Percentiles rank a stretch among this genome's conserved stretches.
phyloP scores from a whole-genome alignment of 2,888 invertebrate species.

The Mythimna loreyi region DNA sequence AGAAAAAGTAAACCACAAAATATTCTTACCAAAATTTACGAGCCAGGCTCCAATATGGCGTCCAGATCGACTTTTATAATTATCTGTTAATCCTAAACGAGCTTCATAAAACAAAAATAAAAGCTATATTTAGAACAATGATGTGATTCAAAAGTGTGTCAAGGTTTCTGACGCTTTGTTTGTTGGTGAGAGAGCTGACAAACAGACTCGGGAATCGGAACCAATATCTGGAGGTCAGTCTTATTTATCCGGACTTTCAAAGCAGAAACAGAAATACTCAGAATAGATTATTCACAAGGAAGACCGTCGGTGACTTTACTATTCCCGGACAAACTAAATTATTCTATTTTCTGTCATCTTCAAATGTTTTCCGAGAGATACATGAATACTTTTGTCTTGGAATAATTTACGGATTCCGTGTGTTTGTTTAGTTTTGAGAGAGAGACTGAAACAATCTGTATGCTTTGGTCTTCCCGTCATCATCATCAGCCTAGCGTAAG shows the following conservation, averaged over 20 bases:
- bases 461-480: too few relatives aligned
- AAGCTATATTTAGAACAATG: constrained; percentile 39
- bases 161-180: constrained; percentile 44
- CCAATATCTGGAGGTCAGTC: constrained; percentile 34
- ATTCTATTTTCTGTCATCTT: background rate
- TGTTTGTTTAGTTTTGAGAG: too few relatives aligned
- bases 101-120: constrained; percentile 41
- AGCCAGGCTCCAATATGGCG: constrained; percentile 40
- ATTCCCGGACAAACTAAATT: background rate
- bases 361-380: background rate
- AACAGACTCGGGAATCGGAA: constrained; percentile 29
- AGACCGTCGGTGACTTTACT: background rate
- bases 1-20: background rate
- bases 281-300: background rate
- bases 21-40: constrained; percentile 27
- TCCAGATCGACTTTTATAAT: constrained; percentile 38
- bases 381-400: background rate
- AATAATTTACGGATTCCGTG: background rate
- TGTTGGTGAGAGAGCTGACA: constrained; percentile 40
- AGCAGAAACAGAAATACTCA: constrained; percentile 18
- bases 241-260: constrained; percentile 36
- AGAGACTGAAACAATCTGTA: too few relatives aligned
- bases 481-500: too few relatives aligned
- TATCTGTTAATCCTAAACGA: constrained; percentile 21
- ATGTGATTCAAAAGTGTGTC: constrained; percentile 51